phyloP scores from a whole-genome alignment of 2,797 vertebrate species.

The Chromis chromis region DNA sequence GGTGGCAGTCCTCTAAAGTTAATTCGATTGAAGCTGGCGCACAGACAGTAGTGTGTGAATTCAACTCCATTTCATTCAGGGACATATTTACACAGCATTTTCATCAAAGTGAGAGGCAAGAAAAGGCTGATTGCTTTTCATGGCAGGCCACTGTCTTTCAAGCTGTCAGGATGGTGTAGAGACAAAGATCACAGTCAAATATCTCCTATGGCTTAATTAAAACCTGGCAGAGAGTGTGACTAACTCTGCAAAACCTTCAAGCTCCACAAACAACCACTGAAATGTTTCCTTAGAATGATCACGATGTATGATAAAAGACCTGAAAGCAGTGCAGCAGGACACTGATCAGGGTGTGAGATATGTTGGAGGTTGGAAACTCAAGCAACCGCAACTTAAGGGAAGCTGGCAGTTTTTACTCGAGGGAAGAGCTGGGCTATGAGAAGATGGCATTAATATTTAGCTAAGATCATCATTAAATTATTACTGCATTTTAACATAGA shows the following conservation, averaged over 20 bases:
- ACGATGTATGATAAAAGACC: not conserved
- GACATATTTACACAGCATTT: conserved; percentile 49
- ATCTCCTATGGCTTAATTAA: conserved; percentile 28
- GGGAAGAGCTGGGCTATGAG: no score
- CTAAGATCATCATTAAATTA: no score
- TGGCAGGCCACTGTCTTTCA: conserved; percentile 26
- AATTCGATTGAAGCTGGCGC: conserved; percentile 44
- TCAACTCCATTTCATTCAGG: conserved; percentile 30
- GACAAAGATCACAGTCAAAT: conserved; percentile 34
- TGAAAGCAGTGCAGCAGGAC: not conserved
- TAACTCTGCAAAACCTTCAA: conserved; percentile 1
- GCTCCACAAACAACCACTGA: not conserved
- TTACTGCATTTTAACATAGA: no score
- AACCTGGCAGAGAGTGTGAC: conserved; percentile 16
- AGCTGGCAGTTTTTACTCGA: no score
- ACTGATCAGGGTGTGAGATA: not conserved
- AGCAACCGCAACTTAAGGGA: no score
- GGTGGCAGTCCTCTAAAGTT: conserved; percentile 40
- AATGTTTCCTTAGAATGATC: not conserved
- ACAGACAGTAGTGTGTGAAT: conserved; percentile 23
- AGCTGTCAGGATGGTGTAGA: conserved; percentile 3
- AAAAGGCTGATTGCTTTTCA: conserved; percentile 41
- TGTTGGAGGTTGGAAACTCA: no score
- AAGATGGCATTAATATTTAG: no score
- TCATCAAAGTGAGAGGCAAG: conserved; percentile 25